Percentiles rank a stretch among this genome's conserved stretches.
These are phyloP conservation scores for Sisor rabdophorus DNA, from an alignment of 2,113 vertebrate species.

Conservation along the genomic window DNA sequence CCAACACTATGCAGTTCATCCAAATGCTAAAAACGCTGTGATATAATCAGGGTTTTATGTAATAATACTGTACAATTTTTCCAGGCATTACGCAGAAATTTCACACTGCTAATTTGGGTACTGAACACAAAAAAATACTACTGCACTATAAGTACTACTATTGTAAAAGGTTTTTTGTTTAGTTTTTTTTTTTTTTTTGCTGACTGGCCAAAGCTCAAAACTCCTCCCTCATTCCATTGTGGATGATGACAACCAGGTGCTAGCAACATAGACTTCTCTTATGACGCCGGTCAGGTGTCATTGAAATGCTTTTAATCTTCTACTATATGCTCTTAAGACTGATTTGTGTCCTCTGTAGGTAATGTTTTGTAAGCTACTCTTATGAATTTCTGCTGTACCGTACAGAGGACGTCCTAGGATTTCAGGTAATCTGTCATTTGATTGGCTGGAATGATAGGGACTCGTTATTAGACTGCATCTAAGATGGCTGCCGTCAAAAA, in stretches of 20 bases:
- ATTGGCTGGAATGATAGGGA: no score
- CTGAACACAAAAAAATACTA: constrained; percentile 16
- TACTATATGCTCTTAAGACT: no score
- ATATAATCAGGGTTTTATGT: constrained; percentile 7
- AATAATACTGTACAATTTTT: not conserved
- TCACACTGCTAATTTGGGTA: not conserved
- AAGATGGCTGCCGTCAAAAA: no score
- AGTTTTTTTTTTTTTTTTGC: constrained; percentile 2
- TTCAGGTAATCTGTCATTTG: no score
- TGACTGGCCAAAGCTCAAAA: constrained; percentile 11
- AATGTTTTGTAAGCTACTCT: no score
- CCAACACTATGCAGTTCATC: constrained; percentile 21
- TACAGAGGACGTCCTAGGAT: no score
- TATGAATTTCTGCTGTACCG: no score
- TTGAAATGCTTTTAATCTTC: not conserved
- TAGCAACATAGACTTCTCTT: not conserved
- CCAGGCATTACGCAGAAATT: constrained; percentile 2
- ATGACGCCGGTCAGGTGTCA: not conserved
- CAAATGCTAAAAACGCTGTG: constrained; percentile 1
- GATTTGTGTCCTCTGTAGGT: no score
- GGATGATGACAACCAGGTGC: not conserved
- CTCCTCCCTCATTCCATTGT: constrained; percentile 4
- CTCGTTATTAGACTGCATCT: no score
- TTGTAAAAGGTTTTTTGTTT: no score
- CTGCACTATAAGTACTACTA: constrained; percentile 40